Base-by-base conservation (phyloP, 2,888 invertebrate genomes). In the Drosophila birchii region DNA sequence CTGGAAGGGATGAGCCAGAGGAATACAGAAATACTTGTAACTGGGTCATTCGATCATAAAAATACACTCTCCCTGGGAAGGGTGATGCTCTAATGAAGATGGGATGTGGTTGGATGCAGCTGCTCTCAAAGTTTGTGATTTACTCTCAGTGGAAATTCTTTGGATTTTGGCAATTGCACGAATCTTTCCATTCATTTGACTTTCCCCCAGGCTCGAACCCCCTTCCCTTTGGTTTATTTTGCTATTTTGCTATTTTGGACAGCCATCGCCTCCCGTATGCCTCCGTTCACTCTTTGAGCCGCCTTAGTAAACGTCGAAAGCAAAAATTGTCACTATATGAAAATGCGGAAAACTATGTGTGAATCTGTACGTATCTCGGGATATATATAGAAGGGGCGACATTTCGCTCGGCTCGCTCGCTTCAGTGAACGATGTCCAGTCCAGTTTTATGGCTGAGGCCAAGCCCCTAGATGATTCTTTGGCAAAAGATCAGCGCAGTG, bases 1-100 rank as follows among this genome's bases (percentile, higher is more conserved):
- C 95, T 96, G 94, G 90, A 66, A 66, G 66, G 44, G 64, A 53
- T 62, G 34, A 34, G 43, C 18, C 34, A n/a, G 51, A 26, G 47
- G 41, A 44, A 49, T 34, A 56, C 49, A 34, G 23, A 63, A 41
- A 41, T 34, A 34, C 29, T 43, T 29, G 20, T 26, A 75, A 59
- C 36, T 83, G 80, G 75, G 88, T 87, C 87, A 89, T 53, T 60
- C 68, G 64, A 80, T 78, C 72, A 59, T 85, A 85, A 78, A 85
- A 85, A 85, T 85, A 85, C 74, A 86, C 70, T 75, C 75, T 81
- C 45, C 60, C 54, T 39, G 59, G 56, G 72, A 43, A 44, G 29
- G 64, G 67, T 26, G 41, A 68, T 47, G 32, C 47, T 26, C 44
- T 53, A 45, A 47, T 26, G 47, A 26, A 62, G 53, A 44, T 38